Evolutionary conservation across 2,888 invertebrate species (phyloP).

Genomic region (Orthosia gracilis): DNA sequence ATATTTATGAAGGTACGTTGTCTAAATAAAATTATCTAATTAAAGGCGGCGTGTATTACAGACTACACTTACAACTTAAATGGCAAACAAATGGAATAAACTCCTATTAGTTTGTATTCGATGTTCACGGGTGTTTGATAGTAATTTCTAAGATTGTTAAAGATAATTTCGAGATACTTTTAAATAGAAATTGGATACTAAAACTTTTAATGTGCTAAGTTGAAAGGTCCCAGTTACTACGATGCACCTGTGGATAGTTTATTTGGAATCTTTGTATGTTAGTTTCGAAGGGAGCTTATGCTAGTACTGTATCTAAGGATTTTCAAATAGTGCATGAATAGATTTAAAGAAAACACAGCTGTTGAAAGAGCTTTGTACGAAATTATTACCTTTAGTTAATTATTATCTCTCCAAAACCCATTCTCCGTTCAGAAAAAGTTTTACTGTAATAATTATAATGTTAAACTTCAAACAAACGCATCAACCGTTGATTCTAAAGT

Average conservation of each 20-base stretch:
- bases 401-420: constrained; percentile 1
- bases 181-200: background rate
- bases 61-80: constrained; percentile 15
- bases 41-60: background rate
- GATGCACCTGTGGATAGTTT: background rate
- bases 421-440: background rate
- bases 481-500: background rate
- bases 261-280: constrained; percentile 1
- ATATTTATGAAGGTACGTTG: constrained; percentile 34
- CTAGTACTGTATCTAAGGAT: background rate
- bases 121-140: background rate
- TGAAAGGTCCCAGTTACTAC: background rate
- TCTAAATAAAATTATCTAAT: constrained; percentile 39
- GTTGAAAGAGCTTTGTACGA: background rate
- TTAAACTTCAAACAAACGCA: too few relatives aligned
- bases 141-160: background rate
- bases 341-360: background rate
- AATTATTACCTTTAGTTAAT: background rate
- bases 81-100: constrained; percentile 18
- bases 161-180: background rate
- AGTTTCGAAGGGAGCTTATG: background rate
- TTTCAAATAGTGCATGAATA: background rate
- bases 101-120: constrained; percentile 15
- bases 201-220: constrained; percentile 6
- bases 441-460: background rate